Base-by-base conservation (phyloP, 2,888 invertebrate species). In the Emmelina monodactyla region DNA sequence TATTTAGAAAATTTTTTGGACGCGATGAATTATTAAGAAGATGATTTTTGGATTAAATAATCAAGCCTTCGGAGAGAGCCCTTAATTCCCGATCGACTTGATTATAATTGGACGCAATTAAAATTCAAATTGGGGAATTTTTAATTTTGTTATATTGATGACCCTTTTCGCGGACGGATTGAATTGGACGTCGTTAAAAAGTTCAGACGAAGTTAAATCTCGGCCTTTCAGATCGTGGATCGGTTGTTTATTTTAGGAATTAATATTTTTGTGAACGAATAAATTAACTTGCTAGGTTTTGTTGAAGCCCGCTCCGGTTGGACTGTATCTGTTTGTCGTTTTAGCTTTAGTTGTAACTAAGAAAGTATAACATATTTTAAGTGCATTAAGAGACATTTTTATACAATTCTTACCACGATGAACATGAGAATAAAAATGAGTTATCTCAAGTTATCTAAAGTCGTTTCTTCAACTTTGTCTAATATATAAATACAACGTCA, bases 71-170 rank as follows among this genome's bases (percentile, higher is more conserved):
- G 47, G 53, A 51, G 61, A 56, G 67, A 64, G 63, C 61, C 62
- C 61, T 68, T 66, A 61, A 67, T 72, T 65, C 66, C 62, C 66
- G 63, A 60, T 61, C 65, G 58, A 41, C 56, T 61, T 62, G 75
- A 75, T 75, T 72, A 75, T 78, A 73, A 78, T 76, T 76, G 73
- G 58, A 57, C 66, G 73, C 72, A 76, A 78, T 78, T 76, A 78
- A 78, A 75, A 78, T 76, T 76, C 68, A 75, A 76, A 78, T 75
- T 76, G 73, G 71, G 63, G 65, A 67, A 65, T 76, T 78, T 66
- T 76, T 75, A 76, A 78, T 78, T 72, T 76, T 70, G 73, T 76
- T 76, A 76, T 78, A 76, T 76, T 75, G 73, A 67, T 29, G 13
- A 59, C 67, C 70, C 64, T 60, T 65, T 60, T 62, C 62, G 62